Evolutionary conservation across 1,140 invertebrate genomes (phyloP), one percentile per base, ranked within the genome.

Genomic region (Melipona quadrifasciata): DNA sequence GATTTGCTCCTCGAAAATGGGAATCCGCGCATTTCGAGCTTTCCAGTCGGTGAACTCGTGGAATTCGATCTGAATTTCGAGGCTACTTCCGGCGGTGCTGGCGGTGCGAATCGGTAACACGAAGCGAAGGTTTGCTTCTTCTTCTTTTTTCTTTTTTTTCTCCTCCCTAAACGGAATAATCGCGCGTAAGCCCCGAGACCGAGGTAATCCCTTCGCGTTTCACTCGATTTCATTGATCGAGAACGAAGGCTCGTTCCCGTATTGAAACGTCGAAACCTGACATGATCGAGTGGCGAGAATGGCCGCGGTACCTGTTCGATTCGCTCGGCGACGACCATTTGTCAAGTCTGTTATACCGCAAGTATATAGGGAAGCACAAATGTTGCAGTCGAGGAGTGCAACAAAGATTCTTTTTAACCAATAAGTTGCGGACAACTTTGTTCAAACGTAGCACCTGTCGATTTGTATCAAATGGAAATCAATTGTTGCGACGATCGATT

Each of bases 281-380:
- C 58, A 65, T 80, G 83, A 80, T 80, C 78, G 78, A 74, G 21
- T 34, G 21, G 2, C 34, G 21, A 74, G 83, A 80, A 84, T 67
- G 16, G 21, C 39, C 27, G 19, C 14, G 77, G 77, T 84, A 84
- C 83, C 83, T 84, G 83, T 80, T 80, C 83, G 82, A 84, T 84
- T 64, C 55, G n/a, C 1, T 19, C 27, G 19, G 10, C 71, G 4
- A 21, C 31, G 24, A 16, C 31, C 67, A 83, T 83, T 75, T 53
- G 74, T 83, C 81, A 70, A 55, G 77, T 17, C 74, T 39, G 65
- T 61, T 61, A 61, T 27, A 17, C 58, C 34, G 47, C 47, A 70
- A 47, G 39, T 8, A 10, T 8, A 6, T 10, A 47, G 39, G 39
- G 6, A 47, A 47, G 39, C 5, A 16, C 55, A 21, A 65, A 39